These are phyloP conservation scores for Camponotus pennsylvanicus DNA, from an alignment of 1,140 invertebrate genomes.

Conservation along the genomic window DNA sequence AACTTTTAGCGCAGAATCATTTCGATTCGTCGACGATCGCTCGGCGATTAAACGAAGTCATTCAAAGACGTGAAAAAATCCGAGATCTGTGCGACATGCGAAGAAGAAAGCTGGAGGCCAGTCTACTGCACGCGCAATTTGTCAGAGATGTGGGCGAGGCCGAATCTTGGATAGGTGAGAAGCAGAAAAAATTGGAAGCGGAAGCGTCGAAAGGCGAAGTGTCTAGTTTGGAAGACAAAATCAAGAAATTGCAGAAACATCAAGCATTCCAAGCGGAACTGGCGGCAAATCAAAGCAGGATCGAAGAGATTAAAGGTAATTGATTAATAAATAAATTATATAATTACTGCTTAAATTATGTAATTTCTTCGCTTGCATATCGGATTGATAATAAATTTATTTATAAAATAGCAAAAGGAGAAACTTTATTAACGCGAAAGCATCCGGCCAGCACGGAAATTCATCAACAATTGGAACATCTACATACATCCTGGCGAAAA, in stretches of 20 bases:
- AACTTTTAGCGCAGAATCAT: slow-evolving; percentile 96
- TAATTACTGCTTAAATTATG: background rate
- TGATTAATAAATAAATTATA: slow-evolving; percentile 11
- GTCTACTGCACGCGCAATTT: slow-evolving; percentile 95
- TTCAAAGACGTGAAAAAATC: slow-evolving; percentile 90
- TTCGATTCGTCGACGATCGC: slow-evolving; percentile 96
- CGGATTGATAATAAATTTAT: slow-evolving; percentile 30
- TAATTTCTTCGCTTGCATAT: background rate
- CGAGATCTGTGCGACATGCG: slow-evolving; percentile 89
- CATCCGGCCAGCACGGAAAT: slow-evolving; percentile 92
- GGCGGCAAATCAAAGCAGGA: slow-evolving; percentile 94
- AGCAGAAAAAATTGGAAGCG: slow-evolving; percentile 94
- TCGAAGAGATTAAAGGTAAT: slow-evolving; percentile 93
- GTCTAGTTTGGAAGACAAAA: slow-evolving; percentile 93
- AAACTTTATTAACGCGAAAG: slow-evolving; percentile 89
- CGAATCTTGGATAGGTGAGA: slow-evolving; percentile 97
- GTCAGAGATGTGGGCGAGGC: slow-evolving; percentile 95
- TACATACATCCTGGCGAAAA: slow-evolving; percentile 93
- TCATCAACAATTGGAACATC: slow-evolving; percentile 89
- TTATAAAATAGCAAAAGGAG: slow-evolving; percentile 86
- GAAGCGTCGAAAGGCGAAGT: slow-evolving; percentile 91
- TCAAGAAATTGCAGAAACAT: slow-evolving; percentile 99
- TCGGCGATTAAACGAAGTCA: slow-evolving; percentile 90
- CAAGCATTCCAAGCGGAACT: slow-evolving; percentile 99
- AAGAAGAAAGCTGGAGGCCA: slow-evolving; percentile 91